Conservation (phyloP, 2,797 vertebrate genomes). For the Menidia menidia region DNA sequence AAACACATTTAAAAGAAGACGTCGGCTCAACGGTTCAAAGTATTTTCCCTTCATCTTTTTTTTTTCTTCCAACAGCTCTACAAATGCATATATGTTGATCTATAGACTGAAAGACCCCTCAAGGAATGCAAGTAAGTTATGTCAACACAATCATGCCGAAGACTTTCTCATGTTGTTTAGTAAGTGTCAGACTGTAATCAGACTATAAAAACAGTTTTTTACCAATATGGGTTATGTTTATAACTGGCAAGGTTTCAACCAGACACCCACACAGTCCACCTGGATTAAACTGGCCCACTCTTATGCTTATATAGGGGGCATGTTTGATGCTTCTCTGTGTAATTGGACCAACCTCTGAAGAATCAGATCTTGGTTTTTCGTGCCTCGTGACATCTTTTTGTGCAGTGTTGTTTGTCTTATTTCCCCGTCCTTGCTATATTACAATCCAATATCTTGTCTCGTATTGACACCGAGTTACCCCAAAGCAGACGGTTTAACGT, state of each 20-base stretch:
- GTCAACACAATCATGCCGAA: background rate
- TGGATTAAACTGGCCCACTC: background rate
- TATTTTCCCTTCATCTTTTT: background rate
- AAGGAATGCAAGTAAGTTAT: slow-evolving; percentile 95
- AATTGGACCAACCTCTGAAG: background rate
- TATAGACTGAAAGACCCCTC: slow-evolving; percentile 95
- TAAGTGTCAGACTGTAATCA: background rate
- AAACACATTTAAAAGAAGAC: background rate
- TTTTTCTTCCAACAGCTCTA: slow-evolving; percentile 86
- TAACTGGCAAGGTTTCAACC: background rate
- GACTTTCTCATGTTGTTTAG: background rate
- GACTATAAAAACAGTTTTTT: too few relatives aligned
- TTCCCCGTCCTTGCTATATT: background rate
- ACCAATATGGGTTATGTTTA: background rate
- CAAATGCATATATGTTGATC: slow-evolving; percentile 99
- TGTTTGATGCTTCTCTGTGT: slow-evolving; percentile 1
- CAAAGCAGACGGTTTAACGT: slow-evolving; percentile 11
- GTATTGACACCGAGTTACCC: slow-evolving; percentile 1
- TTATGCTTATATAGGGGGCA: background rate
- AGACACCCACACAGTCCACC: background rate
- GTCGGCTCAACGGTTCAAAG: background rate
- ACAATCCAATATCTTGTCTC: background rate
- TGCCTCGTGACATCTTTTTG: background rate
- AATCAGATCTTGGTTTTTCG: background rate
- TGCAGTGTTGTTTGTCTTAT: background rate